Evolutionary conservation across 92 coral and sea anemone genomes (phyloP), one percentile per base, ranked within the genome.

Genomic region (Chrysogorgia sp.): DNA sequence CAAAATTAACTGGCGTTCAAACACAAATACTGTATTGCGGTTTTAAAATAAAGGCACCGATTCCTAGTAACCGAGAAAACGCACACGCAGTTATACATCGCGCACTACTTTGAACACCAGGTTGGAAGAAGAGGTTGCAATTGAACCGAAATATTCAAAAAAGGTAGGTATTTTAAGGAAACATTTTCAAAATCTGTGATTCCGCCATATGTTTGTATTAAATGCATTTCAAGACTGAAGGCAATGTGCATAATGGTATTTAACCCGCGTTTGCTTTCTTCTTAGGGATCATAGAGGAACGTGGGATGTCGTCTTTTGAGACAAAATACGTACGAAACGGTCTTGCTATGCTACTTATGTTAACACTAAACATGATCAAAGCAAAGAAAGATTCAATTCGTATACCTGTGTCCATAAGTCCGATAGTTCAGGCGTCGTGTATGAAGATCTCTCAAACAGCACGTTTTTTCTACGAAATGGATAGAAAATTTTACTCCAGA

Each of bases 351-450:
- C 34, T 45, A 2, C 20, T 69, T 48, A 20, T 19, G 33, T 1
- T 49, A 23, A n/a, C 45, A 45, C 10, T 68, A 1, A 33, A 26
- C 58, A 7, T 9, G 21, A n/a, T 34, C 17, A 59, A 69, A 1
- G 76, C 58, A 29, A 69, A 13, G 30, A 45, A 40, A 65, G 52
- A 37, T 23, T 4, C 14, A 23, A 68, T 68, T 34, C 33, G 58
- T 23, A 68, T 68, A 25, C 75, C 75, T 21, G 75, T 68, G n/a
- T 41, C 75, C 19, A 68, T 68, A 10, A 68, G 41, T 28, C 75
- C 75, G 19, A 26, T 68, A 45, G 75, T 68, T n/a, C 75, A 68
- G 45, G 53, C 24, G 6, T 29, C 75, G 15, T 68, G 31, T 7
- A 45, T 68, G 22, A 37, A 41, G 57, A 7, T 68, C 14, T 41